Conservation (phyloP, 2,113 vertebrate species). For the Dasyurus viverrinus region DNA sequence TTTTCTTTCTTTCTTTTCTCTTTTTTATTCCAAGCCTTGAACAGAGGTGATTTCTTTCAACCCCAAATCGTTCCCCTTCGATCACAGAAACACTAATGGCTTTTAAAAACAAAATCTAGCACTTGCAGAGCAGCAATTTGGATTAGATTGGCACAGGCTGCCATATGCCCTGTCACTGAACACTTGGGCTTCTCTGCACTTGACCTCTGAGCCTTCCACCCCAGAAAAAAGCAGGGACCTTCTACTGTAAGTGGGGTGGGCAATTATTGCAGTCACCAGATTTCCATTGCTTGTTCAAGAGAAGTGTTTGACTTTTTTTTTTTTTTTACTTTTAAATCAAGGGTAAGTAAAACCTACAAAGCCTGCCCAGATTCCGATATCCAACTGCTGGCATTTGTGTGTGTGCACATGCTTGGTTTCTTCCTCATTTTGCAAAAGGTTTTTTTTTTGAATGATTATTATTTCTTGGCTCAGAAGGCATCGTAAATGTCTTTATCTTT, state of each 20-base stretch:
- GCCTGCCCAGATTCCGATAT: slow-evolving; percentile 72
- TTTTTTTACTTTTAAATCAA: slow-evolving; percentile 71
- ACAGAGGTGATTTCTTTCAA: slow-evolving; percentile 69
- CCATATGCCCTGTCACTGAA: slow-evolving; percentile 43
- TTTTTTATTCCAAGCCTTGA: slow-evolving; percentile 79
- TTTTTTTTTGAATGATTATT: slow-evolving; percentile 65
- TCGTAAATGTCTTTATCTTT: slow-evolving; percentile 81
- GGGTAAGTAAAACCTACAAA: slow-evolving; percentile 61
- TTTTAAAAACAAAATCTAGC: slow-evolving; percentile 66
- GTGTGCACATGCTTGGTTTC: slow-evolving; percentile 62
- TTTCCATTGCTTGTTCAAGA: slow-evolving; percentile 83
- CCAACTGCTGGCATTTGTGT: slow-evolving; percentile 67
- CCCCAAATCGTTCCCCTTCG: slow-evolving; percentile 48
- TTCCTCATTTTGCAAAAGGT: slow-evolving; percentile 80
- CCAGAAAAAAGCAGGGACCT: slow-evolving; percentile 81
- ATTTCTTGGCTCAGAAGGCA: slow-evolving; percentile 71
- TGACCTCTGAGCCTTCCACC: slow-evolving; percentile 85
- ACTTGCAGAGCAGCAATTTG: slow-evolving; percentile 74
- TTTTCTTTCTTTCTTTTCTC: slow-evolving; percentile 63
- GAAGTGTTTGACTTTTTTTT: slow-evolving; percentile 65
- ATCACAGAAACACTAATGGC: slow-evolving; percentile 59
- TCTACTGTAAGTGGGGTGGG: slow-evolving; percentile 75
- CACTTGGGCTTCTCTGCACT: slow-evolving; percentile 50
- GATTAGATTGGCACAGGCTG: slow-evolving; percentile 58
- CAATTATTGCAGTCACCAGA: slow-evolving; percentile 71